These are phyloP conservation scores for Osmerus eperlanus DNA, from an alignment of 2,113 vertebrate species.

Conservation along the genomic window DNA sequence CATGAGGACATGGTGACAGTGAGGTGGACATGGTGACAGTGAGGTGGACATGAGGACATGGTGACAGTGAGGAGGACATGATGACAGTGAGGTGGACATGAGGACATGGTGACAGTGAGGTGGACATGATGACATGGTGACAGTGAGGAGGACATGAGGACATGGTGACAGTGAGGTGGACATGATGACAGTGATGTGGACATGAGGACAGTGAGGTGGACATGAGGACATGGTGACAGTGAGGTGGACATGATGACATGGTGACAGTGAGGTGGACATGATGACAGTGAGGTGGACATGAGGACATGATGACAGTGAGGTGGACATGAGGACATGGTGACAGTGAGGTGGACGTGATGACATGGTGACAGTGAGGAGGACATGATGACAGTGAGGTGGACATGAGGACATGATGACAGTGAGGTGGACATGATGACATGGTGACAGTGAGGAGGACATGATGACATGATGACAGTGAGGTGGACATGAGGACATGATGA, in stretches of 20 bases:
- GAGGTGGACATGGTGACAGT: slow-evolving; percentile 24
- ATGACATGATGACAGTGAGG: slow-evolving; percentile 28
- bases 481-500: slow-evolving; percentile 78
- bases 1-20: slow-evolving; percentile 94
- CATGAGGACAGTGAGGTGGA: background rate
- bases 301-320: no score
- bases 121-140: no score
- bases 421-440: slow-evolving; percentile 63
- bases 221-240: no score
- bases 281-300: no score
- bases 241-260: no score
- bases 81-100: no score
- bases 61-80: slow-evolving; percentile 97
- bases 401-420: slow-evolving; percentile 88
- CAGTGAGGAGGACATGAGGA: slow-evolving; percentile 53
- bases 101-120: slow-evolving; percentile 98
- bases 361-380: slow-evolving; percentile 68
- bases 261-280: no score
- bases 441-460: slow-evolving; percentile 76
- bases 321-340: no score
- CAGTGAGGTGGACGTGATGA: no score
- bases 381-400: background rate
- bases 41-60: slow-evolving; percentile 74
- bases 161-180: slow-evolving; percentile 90
- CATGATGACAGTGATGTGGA: no score